Base-by-base conservation (phyloP, 2,888 invertebrate species). In the Emesis furor region DNA sequence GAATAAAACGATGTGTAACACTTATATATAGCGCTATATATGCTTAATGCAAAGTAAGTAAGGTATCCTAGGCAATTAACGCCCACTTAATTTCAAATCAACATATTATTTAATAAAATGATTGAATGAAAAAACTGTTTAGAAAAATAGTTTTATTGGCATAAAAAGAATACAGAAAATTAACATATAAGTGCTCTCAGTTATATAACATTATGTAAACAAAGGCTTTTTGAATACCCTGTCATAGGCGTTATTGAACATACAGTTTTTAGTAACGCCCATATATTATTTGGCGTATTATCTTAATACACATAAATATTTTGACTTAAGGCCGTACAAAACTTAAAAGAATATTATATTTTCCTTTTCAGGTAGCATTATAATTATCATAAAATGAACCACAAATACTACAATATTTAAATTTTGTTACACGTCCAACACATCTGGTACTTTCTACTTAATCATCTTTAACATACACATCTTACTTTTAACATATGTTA, bases 401-500 rank as follows among this genome's bases (percentile, higher is more conserved):
- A 65, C 62, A 74, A 37, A 62, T 62, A 75, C 75, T 67, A 75
- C 42, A 75, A 75, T 67, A 67, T 65, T 75, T 67, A 75, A 75
- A 67, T 75, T 39, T 75, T 67, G 24, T 75, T 67, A 67, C 67
- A 67, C 67, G 8, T 76, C 46, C 12, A 68, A 76, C 51, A 76
- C 46, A 76, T 76, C 32, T 46, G 51, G 68, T 67, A 76, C 51
- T 76, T 76, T 67, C 76, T 76, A 76, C 32, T 42, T 76, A 68
- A 76, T 68, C 76, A 76, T 76, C 76, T 76, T 67, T 76, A 67
- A 76, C 67, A 76, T 67, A 76, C 67, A 72, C 8, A 76, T 76
- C 68, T 51, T 51, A 76, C 35, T 46, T 67, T 67, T 42, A 68
- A 67, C 67, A 67, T 46, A 67, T 76, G 10, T 76, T 51, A 67